These are phyloP conservation scores for Brevimyrus niger DNA, from an alignment of 2,113 vertebrate genomes.

Conservation along the genomic window DNA sequence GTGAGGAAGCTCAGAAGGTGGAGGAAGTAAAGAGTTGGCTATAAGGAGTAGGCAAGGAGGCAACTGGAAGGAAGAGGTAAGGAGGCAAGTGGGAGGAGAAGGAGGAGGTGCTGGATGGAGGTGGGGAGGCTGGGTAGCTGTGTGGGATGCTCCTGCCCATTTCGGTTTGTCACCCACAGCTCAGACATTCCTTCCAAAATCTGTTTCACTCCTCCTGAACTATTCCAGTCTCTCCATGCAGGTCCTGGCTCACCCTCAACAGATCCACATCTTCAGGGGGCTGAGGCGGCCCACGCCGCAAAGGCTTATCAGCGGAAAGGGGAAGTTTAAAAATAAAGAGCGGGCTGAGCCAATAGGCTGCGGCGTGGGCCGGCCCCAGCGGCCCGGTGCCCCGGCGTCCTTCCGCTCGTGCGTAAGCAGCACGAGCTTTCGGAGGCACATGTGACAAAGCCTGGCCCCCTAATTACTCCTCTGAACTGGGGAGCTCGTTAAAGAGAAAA, in stretches of 20 bases:
- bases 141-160: background rate
- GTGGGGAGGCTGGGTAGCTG: background rate
- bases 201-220: background rate
- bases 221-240: background rate
- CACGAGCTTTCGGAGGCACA: slow-evolving; percentile 5
- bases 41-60: background rate
- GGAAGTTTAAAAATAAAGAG: slow-evolving; percentile 17
- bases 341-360: background rate
- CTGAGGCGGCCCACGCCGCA: background rate
- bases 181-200: background rate
- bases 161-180: background rate
- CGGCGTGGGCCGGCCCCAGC: background rate
- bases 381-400: background rate
- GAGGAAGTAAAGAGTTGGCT: background rate
- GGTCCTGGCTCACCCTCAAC: background rate
- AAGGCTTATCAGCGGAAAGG: background rate
- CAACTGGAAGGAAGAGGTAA: background rate
- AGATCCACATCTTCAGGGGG: background rate
- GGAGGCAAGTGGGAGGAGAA: background rate
- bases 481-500: background rate
- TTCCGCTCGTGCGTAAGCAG: background rate
- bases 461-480: slow-evolving; percentile 14
- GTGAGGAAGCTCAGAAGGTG: background rate
- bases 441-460: background rate
- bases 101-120: background rate